Percentiles rank a stretch among this genome's conserved stretches.
These are phyloP conservation scores for Psilopogon haemacephalus DNA, from an alignment of 2,113 vertebrate genomes.

Conservation along the genomic window DNA sequence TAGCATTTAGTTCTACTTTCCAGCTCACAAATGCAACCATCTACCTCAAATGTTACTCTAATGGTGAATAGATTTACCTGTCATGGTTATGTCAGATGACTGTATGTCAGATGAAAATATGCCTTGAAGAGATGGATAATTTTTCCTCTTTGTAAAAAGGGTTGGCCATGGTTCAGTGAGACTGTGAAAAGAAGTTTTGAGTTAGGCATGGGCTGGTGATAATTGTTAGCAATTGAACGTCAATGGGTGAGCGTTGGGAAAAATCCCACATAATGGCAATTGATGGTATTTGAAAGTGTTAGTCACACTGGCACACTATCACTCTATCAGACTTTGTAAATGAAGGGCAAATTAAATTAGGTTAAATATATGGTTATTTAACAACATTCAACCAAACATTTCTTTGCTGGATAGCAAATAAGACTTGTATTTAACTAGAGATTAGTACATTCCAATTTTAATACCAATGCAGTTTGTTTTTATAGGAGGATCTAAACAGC, in stretches of 20 bases:
- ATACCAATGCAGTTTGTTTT: constrained; percentile 72
- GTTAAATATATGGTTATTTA: constrained; percentile 75
- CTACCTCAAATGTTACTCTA: not conserved
- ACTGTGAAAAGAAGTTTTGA: constrained; percentile 47
- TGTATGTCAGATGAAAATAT: not conserved
- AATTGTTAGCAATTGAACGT: constrained; percentile 60
- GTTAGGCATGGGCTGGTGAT: constrained; percentile 52
- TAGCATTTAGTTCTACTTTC: not conserved
- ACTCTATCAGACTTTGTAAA: constrained; percentile 61
- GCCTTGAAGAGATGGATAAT: constrained; percentile 16
- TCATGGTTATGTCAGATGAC: not conserved
- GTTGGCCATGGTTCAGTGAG: constrained; percentile 37
- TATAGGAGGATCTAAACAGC: constrained; percentile 75
- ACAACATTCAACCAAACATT: constrained; percentile 71
- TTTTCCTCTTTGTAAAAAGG: constrained; percentile 20
- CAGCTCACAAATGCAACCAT: not conserved
- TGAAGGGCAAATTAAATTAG: constrained; percentile 76
- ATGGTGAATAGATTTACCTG: constrained; percentile 7
- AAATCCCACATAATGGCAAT: constrained; percentile 4
- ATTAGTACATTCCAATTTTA: constrained; percentile 69
- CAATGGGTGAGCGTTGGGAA: constrained; percentile 15
- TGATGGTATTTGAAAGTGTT: constrained; percentile 15
- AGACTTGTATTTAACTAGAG: constrained; percentile 73
- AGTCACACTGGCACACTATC: constrained; percentile 5
- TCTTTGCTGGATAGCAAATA: constrained; percentile 70